Conservation (phyloP, 2,113 vertebrate species). For the Ictalurus punctatus region DNA sequence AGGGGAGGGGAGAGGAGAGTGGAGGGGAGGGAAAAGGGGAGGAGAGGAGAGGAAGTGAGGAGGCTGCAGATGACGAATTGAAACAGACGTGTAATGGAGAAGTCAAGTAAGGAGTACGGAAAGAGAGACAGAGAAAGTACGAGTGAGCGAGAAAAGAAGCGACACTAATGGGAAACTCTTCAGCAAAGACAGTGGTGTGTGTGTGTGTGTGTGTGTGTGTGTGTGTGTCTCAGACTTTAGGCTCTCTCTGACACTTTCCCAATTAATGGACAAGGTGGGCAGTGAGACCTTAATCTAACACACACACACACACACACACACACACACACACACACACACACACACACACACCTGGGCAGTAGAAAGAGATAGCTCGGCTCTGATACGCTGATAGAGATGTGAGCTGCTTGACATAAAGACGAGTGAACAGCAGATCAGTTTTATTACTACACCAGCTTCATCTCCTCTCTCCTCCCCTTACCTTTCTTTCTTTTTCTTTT, state of each 20-base stretch:
- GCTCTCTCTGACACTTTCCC: neutral
- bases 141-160: neutral
- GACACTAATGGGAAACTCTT: neutral
- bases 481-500: neutral
- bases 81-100: neutral
- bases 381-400: neutral
- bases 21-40: no score
- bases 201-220: neutral
- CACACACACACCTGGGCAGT: neutral
- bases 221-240: neutral
- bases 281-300: neutral
- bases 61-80: neutral
- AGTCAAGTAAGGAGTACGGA: neutral
- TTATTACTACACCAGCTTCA: neutral
- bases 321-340: conserved; percentile 2
- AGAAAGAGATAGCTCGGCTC: neutral
- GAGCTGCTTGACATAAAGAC: neutral
- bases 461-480: neutral
- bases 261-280: neutral
- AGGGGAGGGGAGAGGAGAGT: no score
- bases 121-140: neutral
- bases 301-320: conserved; percentile 1
- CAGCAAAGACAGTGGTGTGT: neutral
- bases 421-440: neutral
- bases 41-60: neutral